Base-by-base conservation (phyloP, 2,113 vertebrate genomes). In the Cyprinodon brontotheroides region DNA sequence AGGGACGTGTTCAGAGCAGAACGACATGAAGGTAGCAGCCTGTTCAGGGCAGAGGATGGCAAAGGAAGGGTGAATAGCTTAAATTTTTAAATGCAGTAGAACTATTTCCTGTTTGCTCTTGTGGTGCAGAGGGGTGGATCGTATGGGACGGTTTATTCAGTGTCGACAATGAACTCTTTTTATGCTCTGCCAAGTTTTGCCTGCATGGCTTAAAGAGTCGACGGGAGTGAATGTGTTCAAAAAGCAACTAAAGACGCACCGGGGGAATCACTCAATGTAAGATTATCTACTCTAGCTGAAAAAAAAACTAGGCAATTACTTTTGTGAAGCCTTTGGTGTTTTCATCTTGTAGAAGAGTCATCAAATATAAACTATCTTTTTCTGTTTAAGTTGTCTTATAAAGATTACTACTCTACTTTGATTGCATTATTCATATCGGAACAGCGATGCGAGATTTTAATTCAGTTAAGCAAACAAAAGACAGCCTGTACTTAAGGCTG, bases 51-150 rank as follows among this genome's bases (percentile, higher is more conserved):
- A 84, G 67, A 82, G 68, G 81, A 89, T 29, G 88, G 78, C 85
- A 47, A 82, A 72, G 67, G 50, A 88, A 70, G 79, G 89, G 86
- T 90, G 77, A 91, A 89, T 89, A 83, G 70, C 60, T 70, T 17
- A 68, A 83, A 81, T 65, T 64, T 84, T 76, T 63, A 61, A 74
- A 60, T 53, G 53, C 63, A 0, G 3, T 65, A 61, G 61, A 79
- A 74, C 10, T 60, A 64, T 63, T 68, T 72, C 66, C 69, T 81
- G 81, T 85, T 50, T 63, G 68, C 36, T 41, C 70, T 61, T 62
- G 68, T 65, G 67, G 70, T 65, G 63, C 38, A 4, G 20, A 53
- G 65, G 38, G 78, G 69, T 60, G 62, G 11, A 64, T 67, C 70
- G 77, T 57, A 68, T 45, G n/a, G 72, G 84, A 45, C 41, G n/a